Evolutionary conservation across 2,113 vertebrate genomes (phyloP), one percentile per base, ranked within the genome.

Genomic region (Naja naja): DNA sequence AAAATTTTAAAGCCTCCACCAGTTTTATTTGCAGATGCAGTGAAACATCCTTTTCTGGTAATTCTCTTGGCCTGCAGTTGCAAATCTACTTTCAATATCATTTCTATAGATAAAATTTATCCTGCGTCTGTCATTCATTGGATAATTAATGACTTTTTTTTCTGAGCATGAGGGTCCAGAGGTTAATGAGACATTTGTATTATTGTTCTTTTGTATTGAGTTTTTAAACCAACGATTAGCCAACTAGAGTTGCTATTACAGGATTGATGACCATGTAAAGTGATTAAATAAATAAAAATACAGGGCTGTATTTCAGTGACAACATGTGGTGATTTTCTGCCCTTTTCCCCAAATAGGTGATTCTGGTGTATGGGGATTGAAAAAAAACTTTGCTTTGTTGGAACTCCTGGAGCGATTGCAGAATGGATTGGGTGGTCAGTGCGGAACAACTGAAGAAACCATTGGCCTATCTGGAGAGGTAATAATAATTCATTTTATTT

Each of bases 361-460:
- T 96, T 99, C 99, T 90, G 99, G 99, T 94, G 99, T 99, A 87
- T 99, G 99, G 99, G 99, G 99, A 47, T 97, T 99, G 96, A 99
- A 99, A 97, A 99, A 99, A 96, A 99, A 99, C 97, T 99, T 99
- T 98, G 99, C 99, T 95, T 98, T 99, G 95, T 97, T 99, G 91
- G 99, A 99, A 93, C 98, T 99, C 30, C 95, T 99, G 95, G 99
- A 99, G 96, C 98, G 99, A 55, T 98, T 99, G 69, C 99, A 99
- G 96, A 99, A 99, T 96, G 99, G 99, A 55, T 98, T 99, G 4
- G 96, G 97, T 95, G 98, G 98, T 96, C 99, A 99, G 92, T 98
- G 97, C 30, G 98, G 99, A 27, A 98, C 98, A 88, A 95, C 98
- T 30, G 99, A 99, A 96, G 99, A 99, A 85, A 96, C 97, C 39